A percentile compares a stretch with the other conserved stretches of the same genome.
These are phyloP conservation scores for Euleptes europaea DNA, from an alignment of 2,113 vertebrate genomes.

Conservation along the genomic window DNA sequence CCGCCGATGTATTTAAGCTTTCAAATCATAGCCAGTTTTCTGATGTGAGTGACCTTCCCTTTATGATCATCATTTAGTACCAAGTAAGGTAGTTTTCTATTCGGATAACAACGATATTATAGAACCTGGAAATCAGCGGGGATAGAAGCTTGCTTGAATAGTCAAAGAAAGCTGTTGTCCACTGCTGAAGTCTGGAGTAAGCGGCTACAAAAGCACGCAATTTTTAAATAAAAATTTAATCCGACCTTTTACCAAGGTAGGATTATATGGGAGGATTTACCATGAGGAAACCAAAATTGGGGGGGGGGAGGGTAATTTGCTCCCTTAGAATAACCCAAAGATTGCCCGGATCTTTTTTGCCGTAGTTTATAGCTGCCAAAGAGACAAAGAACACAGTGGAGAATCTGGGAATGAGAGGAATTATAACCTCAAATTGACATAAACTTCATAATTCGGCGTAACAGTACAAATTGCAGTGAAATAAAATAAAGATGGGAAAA, in stretches of 20 bases:
- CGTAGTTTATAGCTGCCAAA: constrained; percentile 79
- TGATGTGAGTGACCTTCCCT: background rate
- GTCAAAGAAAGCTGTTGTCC: constrained; percentile 50
- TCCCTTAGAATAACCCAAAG: constrained; percentile 59
- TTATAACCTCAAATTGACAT: constrained; percentile 60
- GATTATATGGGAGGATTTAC: too few relatives aligned
- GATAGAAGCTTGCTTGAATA: constrained; percentile 48
- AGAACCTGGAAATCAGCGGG: background rate
- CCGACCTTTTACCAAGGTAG: constrained; percentile 31
- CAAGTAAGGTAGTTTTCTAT: background rate
- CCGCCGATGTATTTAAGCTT: background rate
- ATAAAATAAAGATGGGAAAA: constrained; percentile 61
- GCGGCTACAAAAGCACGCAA: constrained; percentile 44
- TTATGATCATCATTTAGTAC: background rate
- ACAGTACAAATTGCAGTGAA: constrained; percentile 59
- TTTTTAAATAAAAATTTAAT: constrained; percentile 28
- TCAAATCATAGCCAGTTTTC: constrained; percentile 24
- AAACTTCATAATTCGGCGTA: constrained; percentile 56
- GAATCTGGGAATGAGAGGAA: constrained; percentile 29
- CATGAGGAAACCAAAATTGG: constrained; percentile 33
- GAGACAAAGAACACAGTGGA: constrained; percentile 72
- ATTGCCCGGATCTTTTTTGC: constrained; percentile 67
- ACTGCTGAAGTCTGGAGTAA: constrained; percentile 53
- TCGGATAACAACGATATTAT: background rate
- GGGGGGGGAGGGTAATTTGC: constrained; percentile 43